Evolutionary conservation across 1,140 invertebrate genomes (phyloP).

Genomic region (Chionoecetes opilio): DNA sequence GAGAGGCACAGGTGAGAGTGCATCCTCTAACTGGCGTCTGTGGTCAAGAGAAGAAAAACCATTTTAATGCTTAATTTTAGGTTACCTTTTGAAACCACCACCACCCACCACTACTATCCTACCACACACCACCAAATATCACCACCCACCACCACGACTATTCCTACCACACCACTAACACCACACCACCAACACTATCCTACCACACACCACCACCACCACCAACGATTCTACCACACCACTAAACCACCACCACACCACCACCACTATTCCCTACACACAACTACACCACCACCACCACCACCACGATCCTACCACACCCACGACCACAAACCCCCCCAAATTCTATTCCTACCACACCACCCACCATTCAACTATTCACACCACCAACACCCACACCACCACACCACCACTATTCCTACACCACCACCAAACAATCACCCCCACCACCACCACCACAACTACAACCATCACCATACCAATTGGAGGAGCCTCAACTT

Average conservation of each 20-base stretch:
- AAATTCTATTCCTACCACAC: not conserved
- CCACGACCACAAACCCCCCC: not conserved
- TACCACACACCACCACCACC: not conserved
- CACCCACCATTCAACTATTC: not conserved
- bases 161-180: not conserved
- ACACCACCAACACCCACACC: not conserved
- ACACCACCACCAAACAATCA: not conserved
- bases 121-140: too few relatives aligned
- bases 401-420: not conserved
- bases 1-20: too few relatives aligned
- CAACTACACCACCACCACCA: not conserved
- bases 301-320: too few relatives aligned
- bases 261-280: not conserved
- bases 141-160: not conserved
- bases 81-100: not conserved
- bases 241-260: not conserved
- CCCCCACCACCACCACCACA: not conserved
- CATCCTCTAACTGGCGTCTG: too few relatives aligned
- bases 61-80: constrained; percentile 6
- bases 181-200: too few relatives aligned
- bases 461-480: not conserved
- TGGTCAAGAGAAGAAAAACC: not conserved
- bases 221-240: not conserved
- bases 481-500: too few relatives aligned
- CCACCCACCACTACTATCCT: too few relatives aligned